Evolutionary conservation across 2,797 vertebrate genomes (phyloP).

Genomic region (Myotis pilosus): DNA sequence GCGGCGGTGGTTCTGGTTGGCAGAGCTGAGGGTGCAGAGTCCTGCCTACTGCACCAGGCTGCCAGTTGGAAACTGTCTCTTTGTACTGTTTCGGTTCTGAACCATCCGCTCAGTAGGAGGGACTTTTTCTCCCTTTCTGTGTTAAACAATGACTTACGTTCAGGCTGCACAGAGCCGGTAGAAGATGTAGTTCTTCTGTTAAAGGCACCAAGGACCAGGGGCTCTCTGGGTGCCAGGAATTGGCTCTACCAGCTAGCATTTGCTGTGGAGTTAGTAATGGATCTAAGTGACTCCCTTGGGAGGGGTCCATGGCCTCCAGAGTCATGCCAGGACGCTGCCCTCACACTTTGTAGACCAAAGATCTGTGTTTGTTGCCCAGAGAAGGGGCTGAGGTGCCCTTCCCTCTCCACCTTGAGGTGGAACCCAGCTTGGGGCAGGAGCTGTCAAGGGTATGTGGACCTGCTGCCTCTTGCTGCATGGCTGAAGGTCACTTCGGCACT

Average conservation of each 20-base stretch:
- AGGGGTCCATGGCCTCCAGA: neutral
- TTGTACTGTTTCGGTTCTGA: constrained; percentile 31
- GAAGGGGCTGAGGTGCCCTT: neutral
- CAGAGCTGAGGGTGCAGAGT: neutral
- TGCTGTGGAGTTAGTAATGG: neutral
- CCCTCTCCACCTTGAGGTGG: neutral
- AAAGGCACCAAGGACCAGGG: neutral
- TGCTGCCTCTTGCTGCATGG: neutral
- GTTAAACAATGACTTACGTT: constrained; percentile 11
- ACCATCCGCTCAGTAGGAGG: constrained; percentile 13
- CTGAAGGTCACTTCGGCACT: neutral
- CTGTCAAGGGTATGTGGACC: neutral
- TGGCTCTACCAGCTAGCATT: neutral
- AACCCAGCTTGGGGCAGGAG: neutral
- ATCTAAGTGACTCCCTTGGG: neutral
- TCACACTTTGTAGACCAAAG: neutral
- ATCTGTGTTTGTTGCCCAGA: neutral
- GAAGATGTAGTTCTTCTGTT: neutral
- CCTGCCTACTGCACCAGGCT: neutral
- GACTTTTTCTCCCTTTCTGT: neutral
- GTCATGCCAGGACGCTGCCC: neutral
- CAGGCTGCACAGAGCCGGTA: neutral
- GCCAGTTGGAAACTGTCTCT: neutral
- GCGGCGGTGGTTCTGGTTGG: neutral
- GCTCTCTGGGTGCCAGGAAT: neutral